Conservation (phyloP, 2,888 invertebrate genomes). For the Chironomus riparius region DNA sequence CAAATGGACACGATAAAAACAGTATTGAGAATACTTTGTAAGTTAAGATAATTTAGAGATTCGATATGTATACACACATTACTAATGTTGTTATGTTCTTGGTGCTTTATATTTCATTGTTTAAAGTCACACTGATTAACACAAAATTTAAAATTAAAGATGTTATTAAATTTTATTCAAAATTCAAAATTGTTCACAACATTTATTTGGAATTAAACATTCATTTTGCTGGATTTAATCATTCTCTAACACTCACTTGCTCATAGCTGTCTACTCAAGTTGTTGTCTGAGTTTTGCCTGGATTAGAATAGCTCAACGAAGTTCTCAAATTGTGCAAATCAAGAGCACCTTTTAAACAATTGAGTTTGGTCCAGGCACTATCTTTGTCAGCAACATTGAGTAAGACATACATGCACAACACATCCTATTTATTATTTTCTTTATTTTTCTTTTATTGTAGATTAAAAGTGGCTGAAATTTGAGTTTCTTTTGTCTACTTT, state of each 20-base stretch:
- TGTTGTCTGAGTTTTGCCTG: too few species aligned
- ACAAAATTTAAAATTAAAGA: background rate
- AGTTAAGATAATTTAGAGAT: background rate
- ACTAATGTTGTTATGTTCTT: background rate
- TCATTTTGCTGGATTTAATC: too few species aligned
- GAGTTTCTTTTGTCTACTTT: background rate
- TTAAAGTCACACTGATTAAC: background rate
- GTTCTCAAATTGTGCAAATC: too few species aligned
- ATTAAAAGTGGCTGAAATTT: conserved; percentile 24
- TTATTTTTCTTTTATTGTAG: conserved; percentile 11
- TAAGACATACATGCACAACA: background rate
- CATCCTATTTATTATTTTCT: background rate
- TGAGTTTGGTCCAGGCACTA: too few species aligned
- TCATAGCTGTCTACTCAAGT: too few species aligned
- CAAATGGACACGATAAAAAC: conserved; percentile 20
- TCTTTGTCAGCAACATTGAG: background rate
- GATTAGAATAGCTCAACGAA: too few species aligned
- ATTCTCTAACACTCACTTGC: too few species aligned
- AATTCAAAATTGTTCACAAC: background rate
- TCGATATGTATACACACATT: background rate
- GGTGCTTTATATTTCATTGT: background rate
- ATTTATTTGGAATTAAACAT: too few species aligned
- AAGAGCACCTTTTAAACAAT: too few species aligned
- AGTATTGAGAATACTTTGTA: conserved; percentile 26
- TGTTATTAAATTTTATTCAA: background rate